These are phyloP conservation scores for Drosophila varians DNA, from an alignment of 1,140 invertebrate species.

Conservation along the genomic window DNA sequence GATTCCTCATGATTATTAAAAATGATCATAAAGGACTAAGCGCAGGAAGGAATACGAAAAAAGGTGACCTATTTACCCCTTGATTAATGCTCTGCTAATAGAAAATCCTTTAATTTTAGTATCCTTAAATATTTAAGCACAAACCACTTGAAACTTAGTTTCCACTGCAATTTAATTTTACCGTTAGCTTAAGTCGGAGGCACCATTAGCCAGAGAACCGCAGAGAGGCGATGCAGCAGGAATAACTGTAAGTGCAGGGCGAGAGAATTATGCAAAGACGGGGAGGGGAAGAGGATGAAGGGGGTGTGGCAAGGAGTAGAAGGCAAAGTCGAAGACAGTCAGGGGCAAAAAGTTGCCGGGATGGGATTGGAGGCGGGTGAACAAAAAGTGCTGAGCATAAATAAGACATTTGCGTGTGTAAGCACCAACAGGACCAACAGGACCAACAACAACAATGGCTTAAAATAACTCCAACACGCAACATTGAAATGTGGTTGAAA, in stretches of 20 bases:
- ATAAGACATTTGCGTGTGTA: constrained; percentile 80
- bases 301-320: constrained; percentile 11
- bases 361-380: constrained; percentile 3
- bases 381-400: constrained; percentile 78
- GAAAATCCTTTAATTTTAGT: too few species aligned
- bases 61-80: constrained; percentile 1
- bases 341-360: constrained; percentile 55
- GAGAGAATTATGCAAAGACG: neutral
- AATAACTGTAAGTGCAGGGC: constrained; percentile 4
- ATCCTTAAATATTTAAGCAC: too few species aligned
- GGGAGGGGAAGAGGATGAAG: neutral
- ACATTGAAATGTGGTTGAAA: constrained; percentile 43
- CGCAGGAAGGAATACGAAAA: too few species aligned
- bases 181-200: constrained; percentile 21
- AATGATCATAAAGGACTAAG: neutral
- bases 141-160: constrained; percentile 1
- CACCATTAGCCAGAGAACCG: constrained; percentile 54
- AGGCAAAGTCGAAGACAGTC: constrained; percentile 60
- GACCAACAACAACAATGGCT: constrained; percentile 52
- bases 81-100: neutral
- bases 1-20: constrained; percentile 10
- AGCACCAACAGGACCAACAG: constrained; percentile 42
- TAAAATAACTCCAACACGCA: constrained; percentile 63
- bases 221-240: constrained; percentile 37
- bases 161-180: constrained; percentile 3